Evolutionary conservation across 1,140 invertebrate genomes (phyloP), one percentile per base, ranked within the genome.

Genomic region (Hypothenemus hampei): DNA sequence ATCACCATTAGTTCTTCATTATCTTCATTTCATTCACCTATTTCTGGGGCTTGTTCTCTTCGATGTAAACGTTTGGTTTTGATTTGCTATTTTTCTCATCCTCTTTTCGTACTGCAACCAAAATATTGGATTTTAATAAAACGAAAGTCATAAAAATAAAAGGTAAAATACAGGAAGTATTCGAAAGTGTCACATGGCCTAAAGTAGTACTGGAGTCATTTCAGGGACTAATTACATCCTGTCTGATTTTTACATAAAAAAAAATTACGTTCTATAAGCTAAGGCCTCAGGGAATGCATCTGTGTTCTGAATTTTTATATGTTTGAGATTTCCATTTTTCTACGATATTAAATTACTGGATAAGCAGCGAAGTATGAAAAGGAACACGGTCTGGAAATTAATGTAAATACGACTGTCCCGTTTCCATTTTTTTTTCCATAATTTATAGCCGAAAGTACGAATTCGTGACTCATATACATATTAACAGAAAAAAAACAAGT

Each of bases 21-120:
- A n/a, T n/a, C n/a, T n/a, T n/a, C n/a, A n/a, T n/a, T n/a, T n/a
- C n/a, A n/a, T n/a, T n/a, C n/a, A n/a, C 29, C 16, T 44, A 51
- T 21, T 57, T 57, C 19, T 61, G 53, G 1, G 59, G 20, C 37
- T 61, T 61, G 35, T 40, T 54, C 37, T 70, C 75, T 31, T 64
- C 69, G 56, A 78, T 78, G 70, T 78, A 78, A 50, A 77, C 77
- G 47, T 66, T 78, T 3, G 74, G 72, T 21, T 71, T 73, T 0
- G 69, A 60, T 19, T 49, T 60, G 13, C 57, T 73, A 13, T 75
- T 51, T 39, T 56, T 64, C 33, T 62, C 58, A 46, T 57, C 60
- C 33, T 61, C 60, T 39, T 68, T 67, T 31, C 67, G 57, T n/a
- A 64, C 67, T 68, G 65, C 45, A 68, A 68, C 39, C 59, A 56